Conservation (phyloP, 2,113 vertebrate genomes). For the Psettodes erumei region DNA sequence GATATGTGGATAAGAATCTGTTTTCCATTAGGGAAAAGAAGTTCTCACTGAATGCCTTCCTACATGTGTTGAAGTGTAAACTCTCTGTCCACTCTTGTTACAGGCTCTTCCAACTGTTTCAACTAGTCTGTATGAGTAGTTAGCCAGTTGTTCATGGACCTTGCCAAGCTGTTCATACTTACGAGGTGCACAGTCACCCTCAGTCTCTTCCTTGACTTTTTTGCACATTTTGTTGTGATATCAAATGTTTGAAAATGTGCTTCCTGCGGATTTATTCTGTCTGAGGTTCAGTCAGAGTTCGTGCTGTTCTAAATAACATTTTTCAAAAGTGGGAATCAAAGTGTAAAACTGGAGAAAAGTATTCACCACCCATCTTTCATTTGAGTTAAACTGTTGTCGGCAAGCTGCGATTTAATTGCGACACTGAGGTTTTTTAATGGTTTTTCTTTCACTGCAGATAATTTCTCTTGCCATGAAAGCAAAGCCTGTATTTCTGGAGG, state of each 20-base stretch:
- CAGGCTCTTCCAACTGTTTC: constrained; percentile 33
- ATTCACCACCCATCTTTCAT: constrained; percentile 2
- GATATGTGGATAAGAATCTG: constrained; percentile 38
- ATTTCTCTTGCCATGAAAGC: neutral
- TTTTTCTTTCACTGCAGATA: neutral
- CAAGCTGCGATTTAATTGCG: neutral
- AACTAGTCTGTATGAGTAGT: constrained; percentile 19
- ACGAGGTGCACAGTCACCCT: constrained; percentile 39
- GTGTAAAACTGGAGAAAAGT: neutral
- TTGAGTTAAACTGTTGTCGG: neutral
- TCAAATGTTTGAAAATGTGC: constrained; percentile 31
- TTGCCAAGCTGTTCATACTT: constrained; percentile 34
- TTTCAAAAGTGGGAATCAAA: constrained; percentile 12
- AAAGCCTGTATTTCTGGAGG: neutral
- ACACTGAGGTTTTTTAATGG: neutral
- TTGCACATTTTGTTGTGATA: constrained; percentile 46
- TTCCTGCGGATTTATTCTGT: constrained; percentile 23
- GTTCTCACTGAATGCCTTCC: constrained; percentile 60
- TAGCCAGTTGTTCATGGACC: constrained; percentile 24
- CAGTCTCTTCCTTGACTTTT: constrained; percentile 11
- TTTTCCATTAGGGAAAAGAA: constrained; percentile 29
- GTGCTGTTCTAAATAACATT: no score
- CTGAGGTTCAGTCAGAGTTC: neutral
- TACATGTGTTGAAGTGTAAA: constrained; percentile 41
- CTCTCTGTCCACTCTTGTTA: constrained; percentile 22